Conservation (phyloP, 2,888 invertebrate genomes). For the Dermolepida albohirtum region DNA sequence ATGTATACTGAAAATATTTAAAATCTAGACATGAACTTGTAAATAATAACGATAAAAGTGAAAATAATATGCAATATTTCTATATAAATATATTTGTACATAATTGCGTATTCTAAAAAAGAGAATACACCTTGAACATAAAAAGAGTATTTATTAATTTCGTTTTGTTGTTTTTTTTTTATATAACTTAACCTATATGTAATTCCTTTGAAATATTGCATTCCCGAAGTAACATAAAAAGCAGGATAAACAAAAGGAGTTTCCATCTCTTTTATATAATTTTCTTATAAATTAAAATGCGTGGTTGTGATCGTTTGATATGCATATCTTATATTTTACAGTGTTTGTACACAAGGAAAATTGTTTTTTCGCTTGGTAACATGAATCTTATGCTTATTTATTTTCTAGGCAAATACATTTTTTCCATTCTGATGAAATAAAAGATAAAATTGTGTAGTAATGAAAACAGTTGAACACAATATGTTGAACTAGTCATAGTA, state of each 20-base stretch:
- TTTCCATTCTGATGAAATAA: neutral
- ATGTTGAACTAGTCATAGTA: slow-evolving; percentile 63
- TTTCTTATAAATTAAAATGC: slow-evolving; percentile 30
- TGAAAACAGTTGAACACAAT: slow-evolving; percentile 54
- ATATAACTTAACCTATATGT: slow-evolving; percentile 16
- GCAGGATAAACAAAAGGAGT: neutral
- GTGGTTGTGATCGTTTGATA: slow-evolving; percentile 45
- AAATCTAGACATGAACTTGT: slow-evolving; percentile 55
- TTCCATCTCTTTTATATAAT: slow-evolving; percentile 1
- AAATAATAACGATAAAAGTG: slow-evolving; percentile 48
- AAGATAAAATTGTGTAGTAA: slow-evolving; percentile 40
- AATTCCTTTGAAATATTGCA: slow-evolving; percentile 54
- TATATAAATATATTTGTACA: slow-evolving; percentile 51
- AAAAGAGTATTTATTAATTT: slow-evolving; percentile 53
- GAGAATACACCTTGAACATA: slow-evolving; percentile 48
- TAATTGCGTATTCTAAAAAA: slow-evolving; percentile 55
- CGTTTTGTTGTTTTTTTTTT: slow-evolving; percentile 27
- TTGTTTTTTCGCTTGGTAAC: neutral
- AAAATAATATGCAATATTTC: slow-evolving; percentile 60
- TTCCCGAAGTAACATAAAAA: slow-evolving; percentile 46
- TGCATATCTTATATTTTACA: slow-evolving; percentile 25
- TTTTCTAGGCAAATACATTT: neutral
- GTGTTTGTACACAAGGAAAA: neutral
- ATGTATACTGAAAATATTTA: slow-evolving; percentile 59
- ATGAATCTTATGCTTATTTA: neutral